phyloP scores from a whole-genome alignment of 2,888 invertebrate genomes.

The Drosophila seclusa region DNA sequence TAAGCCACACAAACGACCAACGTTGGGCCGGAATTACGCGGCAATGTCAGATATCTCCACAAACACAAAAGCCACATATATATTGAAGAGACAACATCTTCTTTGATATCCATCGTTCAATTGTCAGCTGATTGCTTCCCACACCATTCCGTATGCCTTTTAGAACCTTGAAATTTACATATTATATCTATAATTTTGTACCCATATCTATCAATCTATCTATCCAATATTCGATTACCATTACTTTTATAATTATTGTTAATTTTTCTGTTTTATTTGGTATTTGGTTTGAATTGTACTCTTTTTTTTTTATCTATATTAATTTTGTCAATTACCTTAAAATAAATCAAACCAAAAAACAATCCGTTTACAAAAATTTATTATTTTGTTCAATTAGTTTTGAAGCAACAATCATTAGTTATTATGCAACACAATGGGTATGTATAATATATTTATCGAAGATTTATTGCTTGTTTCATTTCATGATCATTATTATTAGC shows the following conservation, averaged over 20 bases:
- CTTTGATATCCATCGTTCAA: constrained; percentile 83
- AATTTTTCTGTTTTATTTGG: constrained; percentile 21
- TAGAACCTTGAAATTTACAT: constrained; percentile 81
- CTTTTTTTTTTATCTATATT: constrained; percentile 41
- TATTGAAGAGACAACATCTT: constrained; percentile 55
- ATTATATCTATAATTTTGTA: constrained; percentile 52
- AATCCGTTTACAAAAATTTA: constrained; percentile 20
- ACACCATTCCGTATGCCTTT: constrained; percentile 86
- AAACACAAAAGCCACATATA: constrained; percentile 69
- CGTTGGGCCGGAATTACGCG: constrained; percentile 15
- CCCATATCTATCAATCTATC: constrained; percentile 25
- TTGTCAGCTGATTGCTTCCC: constrained; percentile 85
- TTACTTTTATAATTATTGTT: constrained; percentile 25
- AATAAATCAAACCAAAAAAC: constrained; percentile 46
- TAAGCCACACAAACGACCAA: constrained; percentile 19
- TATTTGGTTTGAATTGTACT: constrained; percentile 7
- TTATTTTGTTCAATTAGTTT: constrained; percentile 18
- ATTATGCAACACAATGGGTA: constrained; percentile 57
- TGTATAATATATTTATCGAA: constrained; percentile 40
- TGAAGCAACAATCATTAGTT: constrained; percentile 71
- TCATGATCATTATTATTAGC: constrained; percentile 24
- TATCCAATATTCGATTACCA: constrained; percentile 26
- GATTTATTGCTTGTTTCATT: constrained; percentile 13
- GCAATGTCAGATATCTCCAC: constrained; percentile 64
- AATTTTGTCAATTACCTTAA: constrained; percentile 25